Evolutionary conservation across 1,140 invertebrate species (phyloP), one percentile per base, ranked within the genome.

Genomic region (Calosoma granatense): DNA sequence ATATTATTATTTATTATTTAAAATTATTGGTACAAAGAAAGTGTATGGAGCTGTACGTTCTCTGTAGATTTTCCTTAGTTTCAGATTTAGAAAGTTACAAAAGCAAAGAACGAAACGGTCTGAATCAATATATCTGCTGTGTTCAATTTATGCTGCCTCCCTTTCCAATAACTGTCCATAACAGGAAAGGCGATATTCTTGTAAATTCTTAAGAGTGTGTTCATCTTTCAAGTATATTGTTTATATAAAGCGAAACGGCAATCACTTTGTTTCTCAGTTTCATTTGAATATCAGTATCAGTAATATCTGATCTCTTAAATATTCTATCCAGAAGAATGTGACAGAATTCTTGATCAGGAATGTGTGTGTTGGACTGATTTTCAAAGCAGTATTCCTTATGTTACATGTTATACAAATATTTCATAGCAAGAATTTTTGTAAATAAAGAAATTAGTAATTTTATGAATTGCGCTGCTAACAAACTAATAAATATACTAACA

Each of bases 181-280:
- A 47, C 41, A 47, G 41, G 41, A 47, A 47, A 47, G 9, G 15
- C 17, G 41, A 47, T 47, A 47, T 9, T 17, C 41, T 47, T 47
- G 41, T 17, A 47, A 12, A 17, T 17, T 4, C 17, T 47, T 47
- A 47, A 47, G 41, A 4, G 3, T 47, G 4, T 17, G 17, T 47
- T 47, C 41, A 4, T 6, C 17, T 47, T 47, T 17, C 17, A 47
- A 12, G 9, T 47, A 12, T 47, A 47, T 47, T 47, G 41, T 47
- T 47, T 47, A 47, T 47, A 47, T 17, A 9, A 9, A 47, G 41
- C 41, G 17, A 36, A 12, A 47, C 9, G 4, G 6, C 26, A 4
- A 14, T 14, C 26, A 6, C 9, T 47, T 47, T 47, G 41, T 12
- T 17, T 17, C 15, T 47, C 17, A 12, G 41, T 47, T 17, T 47